Percentiles rank a stretch among this genome's conserved stretches.
Evolutionary conservation across 2,113 vertebrate genomes (phyloP).

Genomic region (Carassius carassius): DNA sequence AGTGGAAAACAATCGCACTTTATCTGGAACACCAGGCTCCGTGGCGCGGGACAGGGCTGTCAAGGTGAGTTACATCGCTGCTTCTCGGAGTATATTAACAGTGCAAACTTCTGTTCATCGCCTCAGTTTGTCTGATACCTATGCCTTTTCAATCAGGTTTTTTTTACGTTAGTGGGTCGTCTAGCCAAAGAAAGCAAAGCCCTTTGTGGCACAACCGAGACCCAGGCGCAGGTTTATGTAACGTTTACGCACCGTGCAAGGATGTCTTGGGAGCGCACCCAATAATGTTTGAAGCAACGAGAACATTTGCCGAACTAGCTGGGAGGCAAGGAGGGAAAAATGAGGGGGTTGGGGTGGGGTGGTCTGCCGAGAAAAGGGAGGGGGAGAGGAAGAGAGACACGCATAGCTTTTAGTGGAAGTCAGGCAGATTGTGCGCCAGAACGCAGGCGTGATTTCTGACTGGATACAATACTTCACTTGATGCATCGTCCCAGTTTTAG

Average conservation of each 20-base stretch:
- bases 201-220: slow-evolving; percentile 9
- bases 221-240: slow-evolving; percentile 32
- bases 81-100: slow-evolving; percentile 44
- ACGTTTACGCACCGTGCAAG: slow-evolving; percentile 2
- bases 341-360: slow-evolving; percentile 33
- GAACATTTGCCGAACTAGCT: slow-evolving; percentile 67
- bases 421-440: slow-evolving; percentile 30
- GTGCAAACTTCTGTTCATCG: slow-evolving; percentile 12
- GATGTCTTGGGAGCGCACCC: slow-evolving; percentile 35
- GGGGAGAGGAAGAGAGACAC: slow-evolving; percentile 47
- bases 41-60: slow-evolving; percentile 58
- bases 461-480: slow-evolving; percentile 44
- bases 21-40: slow-evolving; percentile 47
- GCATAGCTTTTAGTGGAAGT: slow-evolving; percentile 57
- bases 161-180: not conserved
- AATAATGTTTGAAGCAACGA: slow-evolving; percentile 47
- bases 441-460: slow-evolving; percentile 50
- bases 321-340: slow-evolving; percentile 72
- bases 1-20: slow-evolving; percentile 62
- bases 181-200: slow-evolving; percentile 22
- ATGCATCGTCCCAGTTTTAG: not conserved
- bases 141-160: slow-evolving; percentile 20
- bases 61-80: slow-evolving; percentile 72
- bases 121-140: not conserved
- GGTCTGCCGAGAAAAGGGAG: slow-evolving; percentile 29